Evolutionary conservation across 2,113 vertebrate genomes (phyloP), one percentile per base, ranked within the genome.

Genomic region (Lophius piscatorius): DNA sequence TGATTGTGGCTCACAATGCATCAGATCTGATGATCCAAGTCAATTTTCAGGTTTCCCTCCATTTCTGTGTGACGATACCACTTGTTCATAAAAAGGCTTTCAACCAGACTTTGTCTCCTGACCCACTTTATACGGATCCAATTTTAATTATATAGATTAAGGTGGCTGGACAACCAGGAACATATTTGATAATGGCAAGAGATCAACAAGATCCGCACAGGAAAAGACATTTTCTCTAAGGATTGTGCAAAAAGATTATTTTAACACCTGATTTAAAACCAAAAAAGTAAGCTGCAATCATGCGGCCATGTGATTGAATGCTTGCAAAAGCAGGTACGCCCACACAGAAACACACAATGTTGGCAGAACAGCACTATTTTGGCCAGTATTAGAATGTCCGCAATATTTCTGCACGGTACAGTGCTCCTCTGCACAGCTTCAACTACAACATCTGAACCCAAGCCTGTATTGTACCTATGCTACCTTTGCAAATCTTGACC

Each of bases 81-180:
- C 13, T 26, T 51, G 17, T 54, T 34, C 42, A 49, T 23, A 29
- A 1, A 31, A 34, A 66, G 55, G 51, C 48, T 69, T 74, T 71
- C 51, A 69, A 79, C 69, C 49, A 64, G 47, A 63, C 57, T 49
- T 55, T 75, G 52, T 46, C 50, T 60, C 46, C 36, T 72, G 73
- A 74, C 46, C 61, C 55, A 29, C 60, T 74, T 82, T 76, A 79
- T 72, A 81, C 60, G 33, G 76, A 84, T 82, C 70, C 41, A 6
- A 54, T 50, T 23, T 12, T 52, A 45, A 45, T 23, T 57, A 52
- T 36, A 76, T 63, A 60, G 58, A 88, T 65, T 67, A 29, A 52
- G 62, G 66, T 41, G 65, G 61, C 60, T 45, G 68, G 56, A 50
- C 34, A 36, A 50, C 66, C 40, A 55, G n/a, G n/a, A n/a, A n/a